Evolutionary conservation across 2,113 vertebrate genomes (phyloP).

Genomic region (Coturnix japonica): DNA sequence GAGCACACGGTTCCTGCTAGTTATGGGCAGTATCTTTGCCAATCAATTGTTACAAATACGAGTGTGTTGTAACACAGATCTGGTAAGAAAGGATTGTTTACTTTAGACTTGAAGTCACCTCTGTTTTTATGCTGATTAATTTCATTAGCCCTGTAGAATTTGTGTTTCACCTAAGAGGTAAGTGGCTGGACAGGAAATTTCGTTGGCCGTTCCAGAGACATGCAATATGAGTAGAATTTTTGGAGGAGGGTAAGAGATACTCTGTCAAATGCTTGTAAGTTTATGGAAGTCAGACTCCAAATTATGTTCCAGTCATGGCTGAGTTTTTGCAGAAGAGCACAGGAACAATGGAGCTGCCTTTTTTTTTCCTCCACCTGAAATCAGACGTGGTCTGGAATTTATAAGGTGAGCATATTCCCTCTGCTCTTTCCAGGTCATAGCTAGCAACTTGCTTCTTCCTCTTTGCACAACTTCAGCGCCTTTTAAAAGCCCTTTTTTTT

Average conservation of each 20-base stretch:
- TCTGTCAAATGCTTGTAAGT: not conserved
- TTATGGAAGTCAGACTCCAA: not conserved
- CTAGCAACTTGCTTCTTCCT: not conserved
- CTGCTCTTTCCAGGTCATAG: not conserved
- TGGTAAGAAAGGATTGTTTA: not conserved
- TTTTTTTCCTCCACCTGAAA: not conserved
- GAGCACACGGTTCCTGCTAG: constrained; percentile 39
- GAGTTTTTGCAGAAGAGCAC: not conserved
- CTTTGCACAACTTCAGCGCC: not conserved
- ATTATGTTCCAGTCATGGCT: not conserved
- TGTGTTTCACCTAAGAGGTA: not conserved
- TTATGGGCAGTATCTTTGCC: not conserved
- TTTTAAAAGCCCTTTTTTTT: constrained; percentile 24
- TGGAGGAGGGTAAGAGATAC: not conserved
- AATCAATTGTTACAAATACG: not conserved
- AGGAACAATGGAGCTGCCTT: not conserved
- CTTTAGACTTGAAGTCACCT: constrained; percentile 10
- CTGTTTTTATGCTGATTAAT: not conserved
- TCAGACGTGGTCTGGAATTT: not conserved
- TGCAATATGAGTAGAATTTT: not conserved
- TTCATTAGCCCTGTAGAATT: constrained; percentile 19
- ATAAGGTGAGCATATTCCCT: not conserved
- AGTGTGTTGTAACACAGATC: not conserved
- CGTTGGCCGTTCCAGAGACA: not conserved
- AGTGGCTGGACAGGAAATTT: constrained; percentile 5